Base-by-base conservation (phyloP, 2,113 vertebrate genomes). In the Dolichotis patagonum region DNA sequence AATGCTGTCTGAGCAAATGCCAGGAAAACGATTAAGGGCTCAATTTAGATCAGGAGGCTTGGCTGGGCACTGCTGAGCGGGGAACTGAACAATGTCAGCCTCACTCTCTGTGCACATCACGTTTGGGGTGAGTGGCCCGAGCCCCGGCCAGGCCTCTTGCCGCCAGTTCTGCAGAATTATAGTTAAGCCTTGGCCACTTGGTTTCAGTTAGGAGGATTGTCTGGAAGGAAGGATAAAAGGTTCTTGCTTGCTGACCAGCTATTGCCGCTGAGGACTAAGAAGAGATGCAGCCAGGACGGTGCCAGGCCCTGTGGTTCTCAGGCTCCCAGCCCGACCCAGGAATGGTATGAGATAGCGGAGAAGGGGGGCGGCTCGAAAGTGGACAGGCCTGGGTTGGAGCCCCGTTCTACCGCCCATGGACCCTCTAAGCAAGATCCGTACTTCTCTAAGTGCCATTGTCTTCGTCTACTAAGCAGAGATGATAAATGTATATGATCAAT, bases 81-180 rank as follows among this genome's bases (percentile, higher is more conserved):
- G 86, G 38, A 96, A 4, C 77, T 38, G 81, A 90, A 97, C 94
- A 96, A 88, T 91, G 52, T 78, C 54, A 16, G 85, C 49, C 60
- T 67, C 65, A 84, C 86, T 98, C 95, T 97, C 93, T 93, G 94
- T 19, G 97, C 97, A 95, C 87, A 58, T 97, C 98, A 98, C 97
- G 95, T 97, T 94, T 67, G 38, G 84, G 96, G 94, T 78, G 91
- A 84, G 75, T 5, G 26, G 71, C 91, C 84, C 85, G 71, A 92
- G 35, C 35, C 96, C 88, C 87, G 41, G 85, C 94, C 96, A 96
- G 71, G 91, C 90, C 65, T 95, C 69, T 77, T 1, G 26, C n/a
- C 4, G 7, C 96, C 95, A 92, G 75, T 96, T 90, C 43, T 83
- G 1, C 67, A 96, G 82, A 98, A 97, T 96, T 86, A 83, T 58